Evolutionary conservation across 2,113 vertebrate species (phyloP).

Genomic region (Hemibagrus wyckioides): DNA sequence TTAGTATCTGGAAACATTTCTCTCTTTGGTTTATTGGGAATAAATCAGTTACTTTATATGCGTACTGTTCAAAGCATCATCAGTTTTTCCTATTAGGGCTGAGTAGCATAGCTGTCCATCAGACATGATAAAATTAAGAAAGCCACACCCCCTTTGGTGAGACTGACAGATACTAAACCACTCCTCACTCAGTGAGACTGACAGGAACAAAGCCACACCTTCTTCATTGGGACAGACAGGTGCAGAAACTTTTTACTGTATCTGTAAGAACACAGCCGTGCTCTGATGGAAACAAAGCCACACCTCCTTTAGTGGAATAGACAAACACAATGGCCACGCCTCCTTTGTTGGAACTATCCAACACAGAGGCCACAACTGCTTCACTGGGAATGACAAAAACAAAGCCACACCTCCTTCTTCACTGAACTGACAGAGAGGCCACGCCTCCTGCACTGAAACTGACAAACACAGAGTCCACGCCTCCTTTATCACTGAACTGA

Average conservation of each 20-base stretch:
- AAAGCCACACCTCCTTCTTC: not conserved
- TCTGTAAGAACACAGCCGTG: no score
- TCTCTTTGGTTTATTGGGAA: not conserved
- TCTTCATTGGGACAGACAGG: not conserved
- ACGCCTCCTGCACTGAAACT: not conserved
- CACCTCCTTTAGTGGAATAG: no score
- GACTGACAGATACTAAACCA: not conserved
- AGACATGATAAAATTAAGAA: not conserved
- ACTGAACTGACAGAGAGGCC: not conserved
- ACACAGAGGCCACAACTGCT: not conserved
- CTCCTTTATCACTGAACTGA: not conserved
- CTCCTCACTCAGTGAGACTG: not conserved
- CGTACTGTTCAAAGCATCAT: slow-evolving; percentile 11
- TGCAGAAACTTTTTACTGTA: no score
- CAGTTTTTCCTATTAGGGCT: not conserved
- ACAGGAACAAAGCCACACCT: no score
- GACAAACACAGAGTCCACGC: not conserved
- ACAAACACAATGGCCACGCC: not conserved
- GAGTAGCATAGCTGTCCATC: not conserved
- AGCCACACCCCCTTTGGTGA: not conserved
- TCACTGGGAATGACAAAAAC: not conserved
- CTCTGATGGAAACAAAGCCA: no score
- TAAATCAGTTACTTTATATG: not conserved
- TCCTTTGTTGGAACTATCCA: not conserved
- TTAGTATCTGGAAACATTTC: not conserved